phyloP scores from a whole-genome alignment of 2,888 invertebrate genomes.

The Fragum whitleyi region DNA sequence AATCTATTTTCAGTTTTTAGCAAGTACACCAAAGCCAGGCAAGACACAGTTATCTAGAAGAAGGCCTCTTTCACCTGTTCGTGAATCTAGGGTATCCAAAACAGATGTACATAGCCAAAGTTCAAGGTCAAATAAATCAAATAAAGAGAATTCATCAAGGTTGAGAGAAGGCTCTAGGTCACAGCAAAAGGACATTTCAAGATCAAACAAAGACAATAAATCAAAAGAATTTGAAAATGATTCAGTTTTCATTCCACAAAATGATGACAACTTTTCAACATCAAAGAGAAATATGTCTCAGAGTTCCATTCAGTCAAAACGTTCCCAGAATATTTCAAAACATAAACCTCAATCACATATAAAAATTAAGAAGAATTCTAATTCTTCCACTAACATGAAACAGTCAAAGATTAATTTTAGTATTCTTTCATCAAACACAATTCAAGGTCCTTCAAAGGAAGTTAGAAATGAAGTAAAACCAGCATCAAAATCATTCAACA shows the following conservation, averaged over 20 bases:
- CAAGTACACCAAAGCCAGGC: constrained; percentile 60
- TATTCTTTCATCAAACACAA: background rate
- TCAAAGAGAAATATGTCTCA: background rate
- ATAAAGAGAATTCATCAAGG: background rate
- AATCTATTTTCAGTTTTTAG: constrained; percentile 43
- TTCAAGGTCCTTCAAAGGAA: too few relatives aligned
- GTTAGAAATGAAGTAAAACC: background rate
- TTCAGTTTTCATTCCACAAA: background rate
- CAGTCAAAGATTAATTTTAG: too few relatives aligned
- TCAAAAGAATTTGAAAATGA: background rate
- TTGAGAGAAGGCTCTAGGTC: background rate
- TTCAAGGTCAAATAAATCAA: background rate
- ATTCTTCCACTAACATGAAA: too few relatives aligned
- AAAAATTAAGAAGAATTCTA: too few relatives aligned
- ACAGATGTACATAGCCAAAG: background rate
- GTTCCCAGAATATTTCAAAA: background rate
- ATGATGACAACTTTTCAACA: background rate
- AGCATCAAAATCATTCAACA: background rate
- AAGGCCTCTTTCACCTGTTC: constrained; percentile 38
- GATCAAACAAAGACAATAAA: background rate
- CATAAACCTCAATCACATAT: background rate
- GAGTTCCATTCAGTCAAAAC: background rate
- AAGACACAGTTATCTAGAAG: constrained; percentile 50
- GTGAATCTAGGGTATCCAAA: constrained; percentile 17
- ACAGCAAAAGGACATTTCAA: background rate